Evolutionary conservation across 2,888 invertebrate genomes (phyloP).

Genomic region (Mellilla xanthometata): DNA sequence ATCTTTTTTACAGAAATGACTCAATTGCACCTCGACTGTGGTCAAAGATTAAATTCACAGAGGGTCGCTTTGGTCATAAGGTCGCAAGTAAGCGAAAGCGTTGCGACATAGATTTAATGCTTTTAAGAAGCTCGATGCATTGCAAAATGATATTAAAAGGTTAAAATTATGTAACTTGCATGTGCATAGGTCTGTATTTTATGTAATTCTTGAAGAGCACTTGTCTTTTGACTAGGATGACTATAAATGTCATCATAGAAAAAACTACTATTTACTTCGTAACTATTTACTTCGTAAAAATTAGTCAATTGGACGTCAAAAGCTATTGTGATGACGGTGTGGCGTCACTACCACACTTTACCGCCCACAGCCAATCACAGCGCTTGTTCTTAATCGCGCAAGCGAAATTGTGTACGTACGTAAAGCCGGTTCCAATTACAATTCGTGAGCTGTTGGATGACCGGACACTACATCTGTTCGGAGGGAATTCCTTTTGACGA

Average conservation of each 20-base stretch:
- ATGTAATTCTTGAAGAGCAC: conserved; percentile 12
- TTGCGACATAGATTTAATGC: conserved; percentile 8
- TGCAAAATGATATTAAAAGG: conserved; percentile 19
- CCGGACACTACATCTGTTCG: too few relatives aligned
- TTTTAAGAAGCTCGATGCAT: conserved; percentile 12
- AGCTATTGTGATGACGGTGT: too few relatives aligned
- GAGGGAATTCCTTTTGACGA: too few relatives aligned
- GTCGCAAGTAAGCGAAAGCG: not conserved
- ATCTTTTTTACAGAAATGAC: not conserved
- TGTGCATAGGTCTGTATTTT: conserved; percentile 17
- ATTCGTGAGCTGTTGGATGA: too few relatives aligned
- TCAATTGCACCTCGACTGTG: not conserved
- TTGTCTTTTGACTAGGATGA: not conserved
- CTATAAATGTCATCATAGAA: not conserved
- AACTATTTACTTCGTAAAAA: too few relatives aligned
- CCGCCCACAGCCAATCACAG: too few relatives aligned
- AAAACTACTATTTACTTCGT: not conserved
- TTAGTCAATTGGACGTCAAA: too few relatives aligned
- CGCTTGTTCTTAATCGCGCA: too few relatives aligned
- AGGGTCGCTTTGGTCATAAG: not conserved
- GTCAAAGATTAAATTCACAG: not conserved
- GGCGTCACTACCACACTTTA: too few relatives aligned
- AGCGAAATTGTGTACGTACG: too few relatives aligned
- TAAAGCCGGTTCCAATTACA: too few relatives aligned
- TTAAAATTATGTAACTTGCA: conserved; percentile 19